Evolutionary conservation across 2,888 invertebrate species (phyloP), one percentile per base, ranked within the genome.

Genomic region (Melangyna quadrimaculata): DNA sequence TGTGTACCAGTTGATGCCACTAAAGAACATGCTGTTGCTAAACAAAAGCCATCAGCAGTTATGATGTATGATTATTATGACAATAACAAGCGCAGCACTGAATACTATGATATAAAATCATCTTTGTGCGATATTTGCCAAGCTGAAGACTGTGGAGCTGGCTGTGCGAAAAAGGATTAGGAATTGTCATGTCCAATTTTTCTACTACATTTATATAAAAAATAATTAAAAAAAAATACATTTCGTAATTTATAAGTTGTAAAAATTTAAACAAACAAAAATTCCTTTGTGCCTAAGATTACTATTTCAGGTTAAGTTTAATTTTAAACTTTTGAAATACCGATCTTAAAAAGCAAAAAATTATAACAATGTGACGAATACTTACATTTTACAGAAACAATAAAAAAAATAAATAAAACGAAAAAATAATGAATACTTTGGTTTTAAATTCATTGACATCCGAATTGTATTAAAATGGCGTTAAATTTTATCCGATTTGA

Each of bases 51-150:
- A 9, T 97, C 96, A 27, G 95, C 96, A 88, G 97, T 98, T 87
- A 94, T 95, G 51, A 94, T 98, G 51, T 96, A 95, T 88, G 98
- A 99, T 91, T 97, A 98, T 89, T 98, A 98, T 89, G 98, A 98
- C 91, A 96, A 96, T 86, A 96, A 88, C 67, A 89, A 89, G 29
- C 89, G 89, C 17, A 90, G 90, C 40, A 91, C 90, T 48, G 89
- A 89, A 40, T 92, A 89, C 87, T 91, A 91, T 65, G 87, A 88
- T 12, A 86, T 90, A 0, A 92, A 93, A 81, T 94, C 95, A 40
- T 95, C 95, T 1, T 93, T 96, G 19, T 97, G 97, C 91, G 97
- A 97, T 92, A 95, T 97, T 89, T 98, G 98, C 90, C 96, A 97
- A 88, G 94, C 93, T 40, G 94, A 94, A 72, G 94, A 95, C 88